Evolutionary conservation across 1,140 invertebrate genomes (phyloP).

Genomic region (Heliconius melpomene): DNA sequence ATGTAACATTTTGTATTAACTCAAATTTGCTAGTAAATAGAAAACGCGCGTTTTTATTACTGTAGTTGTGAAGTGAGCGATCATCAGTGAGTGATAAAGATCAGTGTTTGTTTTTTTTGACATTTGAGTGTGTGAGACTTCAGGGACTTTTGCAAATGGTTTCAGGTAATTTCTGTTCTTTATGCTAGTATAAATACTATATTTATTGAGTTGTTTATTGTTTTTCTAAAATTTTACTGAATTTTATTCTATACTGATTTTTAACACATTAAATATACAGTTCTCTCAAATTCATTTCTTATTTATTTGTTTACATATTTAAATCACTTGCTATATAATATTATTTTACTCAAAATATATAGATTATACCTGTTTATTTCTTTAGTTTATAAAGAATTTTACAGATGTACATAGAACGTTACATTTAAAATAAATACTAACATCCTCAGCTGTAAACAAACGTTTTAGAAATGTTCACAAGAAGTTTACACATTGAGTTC

Average conservation of each 20-base stretch:
- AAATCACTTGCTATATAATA: no score
- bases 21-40: neutral
- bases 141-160: conserved; percentile 18
- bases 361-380: neutral
- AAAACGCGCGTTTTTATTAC: conserved; percentile 18
- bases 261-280: no score
- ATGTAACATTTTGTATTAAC: neutral
- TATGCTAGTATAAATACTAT: no score
- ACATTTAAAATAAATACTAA: neutral
- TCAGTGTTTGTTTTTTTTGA: conserved; percentile 26
- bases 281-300: no score
- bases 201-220: no score
- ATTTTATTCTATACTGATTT: no score
- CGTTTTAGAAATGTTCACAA: neutral
- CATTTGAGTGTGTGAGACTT: conserved; percentile 28
- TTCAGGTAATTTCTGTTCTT: conserved; percentile 24
- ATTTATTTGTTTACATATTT: no score
- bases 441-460: neutral
- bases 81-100: conserved; percentile 39
- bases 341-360: neutral
- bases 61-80: conserved; percentile 33
- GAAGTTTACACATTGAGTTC: neutral
- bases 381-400: neutral
- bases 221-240: no score
- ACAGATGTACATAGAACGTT: neutral